A percentile compares a stretch with the other conserved stretches of the same genome.
phyloP scores from a whole-genome alignment of 2,797 vertebrate genomes.

The Danio jaintianensis region DNA sequence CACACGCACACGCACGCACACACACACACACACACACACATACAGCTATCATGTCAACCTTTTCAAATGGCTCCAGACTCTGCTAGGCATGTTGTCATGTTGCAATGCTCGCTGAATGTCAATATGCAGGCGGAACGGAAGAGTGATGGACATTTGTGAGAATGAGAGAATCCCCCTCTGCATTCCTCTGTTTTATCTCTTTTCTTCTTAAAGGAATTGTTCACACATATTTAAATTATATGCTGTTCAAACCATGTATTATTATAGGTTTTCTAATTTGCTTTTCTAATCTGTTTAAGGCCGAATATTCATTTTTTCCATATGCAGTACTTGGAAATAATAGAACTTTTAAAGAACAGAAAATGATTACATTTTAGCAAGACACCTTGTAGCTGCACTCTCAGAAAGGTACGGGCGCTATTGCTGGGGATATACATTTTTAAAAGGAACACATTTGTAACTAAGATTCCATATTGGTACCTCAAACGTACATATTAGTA shows the following conservation, averaged over 20 bases:
- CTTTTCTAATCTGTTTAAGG: background rate
- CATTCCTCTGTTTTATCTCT: background rate
- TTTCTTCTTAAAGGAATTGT: constrained; percentile 2
- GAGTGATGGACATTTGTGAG: constrained; percentile 68
- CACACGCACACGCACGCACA: constrained; percentile 55
- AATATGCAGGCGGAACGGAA: constrained; percentile 72
- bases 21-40: constrained; percentile 56
- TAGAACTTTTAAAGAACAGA: background rate
- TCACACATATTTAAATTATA: background rate
- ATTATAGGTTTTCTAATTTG: background rate
- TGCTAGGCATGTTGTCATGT: constrained; percentile 81
- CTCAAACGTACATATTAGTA: no score
- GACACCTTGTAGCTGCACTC: no score
- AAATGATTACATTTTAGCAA: no score
- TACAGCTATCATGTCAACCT: constrained; percentile 77
- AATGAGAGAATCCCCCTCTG: constrained; percentile 16
- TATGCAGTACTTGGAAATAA: background rate
- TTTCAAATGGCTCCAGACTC: constrained; percentile 80
- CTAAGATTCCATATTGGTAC: no score
- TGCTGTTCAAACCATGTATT: background rate
- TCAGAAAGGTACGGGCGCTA: no score
- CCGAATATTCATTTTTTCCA: background rate
- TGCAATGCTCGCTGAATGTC: constrained; percentile 84
- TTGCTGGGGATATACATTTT: no score
- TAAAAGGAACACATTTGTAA: no score